Evolutionary conservation across 92 coral and sea anemone genomes (phyloP), one percentile per base, ranked within the genome.

Genomic region (Diadumene lineata): DNA sequence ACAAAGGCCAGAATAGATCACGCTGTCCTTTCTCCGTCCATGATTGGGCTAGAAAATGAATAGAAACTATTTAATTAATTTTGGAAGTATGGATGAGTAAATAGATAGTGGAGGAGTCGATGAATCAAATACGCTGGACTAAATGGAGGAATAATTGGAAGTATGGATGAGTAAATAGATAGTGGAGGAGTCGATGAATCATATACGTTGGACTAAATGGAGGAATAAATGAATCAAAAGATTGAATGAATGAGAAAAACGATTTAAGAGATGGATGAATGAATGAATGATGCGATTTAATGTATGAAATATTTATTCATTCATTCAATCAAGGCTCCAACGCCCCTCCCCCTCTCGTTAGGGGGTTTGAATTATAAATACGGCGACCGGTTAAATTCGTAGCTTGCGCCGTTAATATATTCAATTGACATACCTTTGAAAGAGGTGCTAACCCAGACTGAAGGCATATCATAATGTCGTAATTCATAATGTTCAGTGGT

Each of bases 381-480:
- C n/a, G n/a, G n/a, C n/a, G n/a, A n/a, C n/a, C n/a, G n/a, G n/a
- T n/a, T n/a, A n/a, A n/a, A n/a, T n/a, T n/a, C n/a, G n/a, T n/a
- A n/a, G n/a, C n/a, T n/a, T n/a, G n/a, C n/a, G n/a, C n/a, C n/a
- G n/a, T n/a, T n/a, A n/a, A n/a, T n/a, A n/a, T n/a, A n/a, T n/a
- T n/a, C n/a, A n/a, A n/a, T n/a, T n/a, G n/a, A n/a, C n/a, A n/a
- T n/a, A 83, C 88, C 88, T 77, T 33, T 15, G 56, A 34, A n/a
- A 0, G 30, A 19, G 29, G 81, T 79, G 64, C 75, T 72, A 46
- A 73, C 80, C 88, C 88, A 84, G 1, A 56, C 67, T 51, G 73
- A 33, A 16, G 80, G 8, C 11, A 55, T 23, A n/a, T n/a, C n/a
- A 69, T 84, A 84, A 30, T 78, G 60, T 23, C 88, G 73, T 16